phyloP scores from a whole-genome alignment of 2,797 vertebrate species.

The Champsocephalus esox region DNA sequence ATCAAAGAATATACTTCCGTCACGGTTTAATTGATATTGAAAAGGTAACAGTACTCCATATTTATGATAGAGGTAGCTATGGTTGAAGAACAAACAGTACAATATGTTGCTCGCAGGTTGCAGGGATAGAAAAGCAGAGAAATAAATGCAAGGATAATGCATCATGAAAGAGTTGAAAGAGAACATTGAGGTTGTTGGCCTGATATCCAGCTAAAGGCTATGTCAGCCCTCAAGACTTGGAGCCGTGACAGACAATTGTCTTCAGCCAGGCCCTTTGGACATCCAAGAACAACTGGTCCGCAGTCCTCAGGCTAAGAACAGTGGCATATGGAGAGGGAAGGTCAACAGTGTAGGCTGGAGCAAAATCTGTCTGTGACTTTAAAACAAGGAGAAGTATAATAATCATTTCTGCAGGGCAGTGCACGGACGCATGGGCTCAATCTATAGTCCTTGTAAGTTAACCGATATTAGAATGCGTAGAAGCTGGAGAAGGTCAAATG shows the following conservation, averaged over 20 bases:
- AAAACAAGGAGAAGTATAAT: too few species aligned
- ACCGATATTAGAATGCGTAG: too few species aligned
- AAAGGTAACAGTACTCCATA: too few species aligned
- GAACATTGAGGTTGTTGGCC: not conserved
- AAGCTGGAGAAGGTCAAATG: too few species aligned
- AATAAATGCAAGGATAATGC: not conserved
- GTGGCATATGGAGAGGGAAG: not conserved
- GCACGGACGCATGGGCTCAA: too few species aligned
- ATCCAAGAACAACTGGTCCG: slow-evolving; percentile 11
- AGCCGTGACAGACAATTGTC: slow-evolving; percentile 14
- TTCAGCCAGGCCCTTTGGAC: slow-evolving; percentile 3
- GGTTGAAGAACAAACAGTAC: too few species aligned
- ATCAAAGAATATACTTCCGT: too few species aligned
- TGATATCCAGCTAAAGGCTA: not conserved
- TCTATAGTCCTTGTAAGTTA: too few species aligned
- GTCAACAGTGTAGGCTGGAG: slow-evolving; percentile 10
- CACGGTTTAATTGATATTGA: too few species aligned
- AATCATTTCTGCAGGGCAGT: too few species aligned
- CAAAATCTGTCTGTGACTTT: not conserved
- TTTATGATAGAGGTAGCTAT: too few species aligned
- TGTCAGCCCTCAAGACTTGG: not conserved
- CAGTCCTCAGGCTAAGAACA: not conserved
- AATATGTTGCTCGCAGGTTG: too few species aligned
- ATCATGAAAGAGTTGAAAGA: not conserved
- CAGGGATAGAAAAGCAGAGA: not conserved